Conservation (phyloP, 2,113 vertebrate genomes). For the Rattus norvegicus region GRCr8 NC_086026.1:125103001-125103500, state of each 20-base stretch:
- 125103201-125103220: not conserved
- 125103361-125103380: no score
- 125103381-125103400: not conserved
- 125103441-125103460: not conserved
- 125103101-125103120: conserved; percentile 50
- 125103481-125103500: not conserved
- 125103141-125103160: conserved; percentile 62
- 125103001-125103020: conserved; percentile 84
- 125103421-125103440: not conserved
- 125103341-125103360: not conserved
- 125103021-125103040: conserved; percentile 73
- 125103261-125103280: not conserved
- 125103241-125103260: no score
- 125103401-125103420: no score
- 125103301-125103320: no score
- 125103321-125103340: no score
- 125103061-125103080: conserved; percentile 69
- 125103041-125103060: conserved; percentile 68
- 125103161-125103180: not conserved
- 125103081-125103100: not conserved
- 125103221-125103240: not conserved
- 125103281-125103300: not conserved
- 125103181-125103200: no score
- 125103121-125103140: not conserved
- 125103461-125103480: not conserved